Percentiles rank a stretch among this genome's conserved stretches.
Evolutionary conservation across 2,888 invertebrate species (phyloP).

Genomic region (Heliconius cydno): DNA sequence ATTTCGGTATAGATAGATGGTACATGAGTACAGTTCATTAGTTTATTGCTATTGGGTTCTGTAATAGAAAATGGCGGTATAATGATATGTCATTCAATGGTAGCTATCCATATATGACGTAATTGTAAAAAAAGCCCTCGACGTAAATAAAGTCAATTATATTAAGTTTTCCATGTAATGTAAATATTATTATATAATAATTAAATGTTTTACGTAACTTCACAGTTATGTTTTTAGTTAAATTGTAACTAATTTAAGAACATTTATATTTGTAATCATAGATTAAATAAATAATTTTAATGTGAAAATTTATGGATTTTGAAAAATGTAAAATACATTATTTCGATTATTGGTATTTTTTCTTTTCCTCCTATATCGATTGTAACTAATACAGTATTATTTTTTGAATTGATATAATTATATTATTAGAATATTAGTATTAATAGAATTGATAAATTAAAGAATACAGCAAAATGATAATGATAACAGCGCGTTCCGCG

Average conservation of each 20-base stretch:
- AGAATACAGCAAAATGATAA: too few relatives aligned
- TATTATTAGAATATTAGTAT: too few relatives aligned
- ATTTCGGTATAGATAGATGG: not conserved
- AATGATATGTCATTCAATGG: constrained; percentile 30
- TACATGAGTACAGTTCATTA: not conserved
- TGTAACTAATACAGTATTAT: too few relatives aligned
- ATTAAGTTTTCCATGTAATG: constrained; percentile 70
- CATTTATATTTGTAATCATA: constrained; percentile 79
- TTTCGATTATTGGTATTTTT: constrained; percentile 57
- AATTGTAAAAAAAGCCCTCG: constrained; percentile 18
- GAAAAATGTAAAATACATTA: constrained; percentile 73
- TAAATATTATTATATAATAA: constrained; percentile 58
- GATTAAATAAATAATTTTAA: constrained; percentile 52
- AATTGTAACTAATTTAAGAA: constrained; percentile 54
- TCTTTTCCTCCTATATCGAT: constrained; percentile 13
- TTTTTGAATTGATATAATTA: too few relatives aligned
- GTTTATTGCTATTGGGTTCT: not conserved
- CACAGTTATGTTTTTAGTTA: constrained; percentile 30
- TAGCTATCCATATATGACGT: constrained; percentile 39
- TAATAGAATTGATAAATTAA: too few relatives aligned
- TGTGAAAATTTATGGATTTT: constrained; percentile 63
- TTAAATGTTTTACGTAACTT: constrained; percentile 26
- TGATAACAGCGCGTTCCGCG: too few relatives aligned
- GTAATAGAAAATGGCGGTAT: not conserved
- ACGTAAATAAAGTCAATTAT: constrained; percentile 61